A percentile compares a stretch with the other conserved stretches of the same genome.
These are phyloP conservation scores for Hyles euphorbiae DNA, from an alignment of 1,140 invertebrate species.

Conservation along the genomic window DNA sequence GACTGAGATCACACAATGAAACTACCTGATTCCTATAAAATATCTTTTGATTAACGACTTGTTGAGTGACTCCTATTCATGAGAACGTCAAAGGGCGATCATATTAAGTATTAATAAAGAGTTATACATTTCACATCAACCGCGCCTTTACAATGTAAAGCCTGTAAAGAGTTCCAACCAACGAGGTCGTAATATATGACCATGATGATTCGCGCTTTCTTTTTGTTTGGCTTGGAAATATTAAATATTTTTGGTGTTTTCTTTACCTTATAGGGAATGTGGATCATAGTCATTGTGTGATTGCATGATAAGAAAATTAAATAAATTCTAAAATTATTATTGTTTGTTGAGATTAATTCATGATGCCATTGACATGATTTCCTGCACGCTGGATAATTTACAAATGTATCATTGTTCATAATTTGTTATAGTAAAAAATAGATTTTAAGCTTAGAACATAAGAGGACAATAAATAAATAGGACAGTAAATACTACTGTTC, in stretches of 20 bases:
- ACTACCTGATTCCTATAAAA: slow-evolving; percentile 70
- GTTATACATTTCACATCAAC: slow-evolving; percentile 51
- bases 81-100: slow-evolving; percentile 62
- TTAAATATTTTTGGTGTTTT: not conserved
- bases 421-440: too few relatives aligned
- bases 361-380: too few relatives aligned
- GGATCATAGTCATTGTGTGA: too few relatives aligned
- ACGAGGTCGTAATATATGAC: not conserved
- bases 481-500: too few relatives aligned
- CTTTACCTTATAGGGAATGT: too few relatives aligned
- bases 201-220: slow-evolving; percentile 25
- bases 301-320: too few relatives aligned
- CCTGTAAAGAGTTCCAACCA: not conserved
- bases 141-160: slow-evolving; percentile 7
- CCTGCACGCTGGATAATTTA: too few relatives aligned
- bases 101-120: slow-evolving; percentile 65
- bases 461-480: too few relatives aligned
- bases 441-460: too few relatives aligned
- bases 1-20: slow-evolving; percentile 55
- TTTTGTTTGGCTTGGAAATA: slow-evolving; percentile 7
- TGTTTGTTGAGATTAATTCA: too few relatives aligned
- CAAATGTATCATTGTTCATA: too few relatives aligned
- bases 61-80: slow-evolving; percentile 72
- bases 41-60: slow-evolving; percentile 71
- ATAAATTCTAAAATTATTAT: too few relatives aligned